Evolutionary conservation across 2,888 invertebrate species (phyloP), one percentile per base, ranked within the genome.

Genomic region (Carabus problematicus): DNA sequence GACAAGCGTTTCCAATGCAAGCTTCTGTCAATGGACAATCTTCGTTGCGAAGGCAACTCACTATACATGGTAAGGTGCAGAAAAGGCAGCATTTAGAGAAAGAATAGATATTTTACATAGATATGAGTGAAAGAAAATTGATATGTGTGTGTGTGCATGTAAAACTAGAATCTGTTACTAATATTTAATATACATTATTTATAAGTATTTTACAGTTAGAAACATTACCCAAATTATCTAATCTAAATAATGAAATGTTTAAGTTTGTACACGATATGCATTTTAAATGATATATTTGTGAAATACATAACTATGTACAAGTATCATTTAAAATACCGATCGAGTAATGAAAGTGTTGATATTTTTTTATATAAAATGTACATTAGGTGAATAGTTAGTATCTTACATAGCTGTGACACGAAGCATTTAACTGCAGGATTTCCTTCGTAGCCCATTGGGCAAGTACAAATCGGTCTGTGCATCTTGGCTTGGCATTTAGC

Each of bases 11-110:
- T 81, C 90, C 90, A 82, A 94, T 89, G 85, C 95, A 96, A 79
- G 92, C 93, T 84, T 95, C 93, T 73, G 91, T 92, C 79, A 91
- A 82, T 73, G 88, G 88, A 82, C 96, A 96, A 79, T 95, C 94
- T 81, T 91, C 89, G 84, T 95, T 91, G 80, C 86, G 87, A 80
- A 89, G 88, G 88, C 96, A 96, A 88, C 91, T 90, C 85, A 89
- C 94, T 94, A 85, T 79, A 83, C 79, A 82, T 81, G 77, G 79
- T 78, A 82, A 78, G 79, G 79, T 77, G 77, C 75, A 76, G 73
- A 75, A 76, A 74, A 62, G 56, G 14, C 9, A 40, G 59, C 40
- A 11, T 42, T 59, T 59, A 59, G 69, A 73, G 75, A 72, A 71
- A 71, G 69, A 73, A 43, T 66, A 62, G 67, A 72, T 60, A 71